Base-by-base conservation (phyloP, 2,797 vertebrate species). In the Okamejei kenojei region DNA sequence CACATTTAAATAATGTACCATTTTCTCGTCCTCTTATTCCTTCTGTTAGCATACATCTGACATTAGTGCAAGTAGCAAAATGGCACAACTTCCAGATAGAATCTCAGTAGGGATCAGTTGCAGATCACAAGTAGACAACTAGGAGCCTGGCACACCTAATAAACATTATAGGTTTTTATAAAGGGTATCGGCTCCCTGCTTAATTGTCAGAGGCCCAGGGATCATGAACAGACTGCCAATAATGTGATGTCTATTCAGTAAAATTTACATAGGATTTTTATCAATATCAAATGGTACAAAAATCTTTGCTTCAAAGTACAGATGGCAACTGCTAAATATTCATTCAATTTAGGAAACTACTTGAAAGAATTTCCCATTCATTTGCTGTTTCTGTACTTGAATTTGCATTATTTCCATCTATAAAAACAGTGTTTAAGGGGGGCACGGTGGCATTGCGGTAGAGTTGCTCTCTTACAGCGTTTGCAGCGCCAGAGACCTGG, bases 191-290 rank as follows among this genome's bases (percentile, higher is more conserved):
- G 54, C 54, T 84, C 45, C 45, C 81, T 58, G 54, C 45, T 84
- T 84, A 45, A 61, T 84, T 84, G 61, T 23, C 61, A 84, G 54
- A 84, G 9, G 54, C 45, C 23, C 26, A 11, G 81, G 81, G 61
- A 84, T 82, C 81, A 84, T 45, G 61, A 84, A 84, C 81, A 84
- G 81, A 61, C 81, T 84, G 81, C 54, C 81, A 84, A 84, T 61
- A 84, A 84, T 84, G 11, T 23, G 26, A 61, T 29, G 81, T 84
- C 45, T 58, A 26, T 84, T 54, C 38, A 23, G 54, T 38, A 45
- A 26, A 81, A 23, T 23, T 84, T 84, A 61, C 54, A 54, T 11
- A 3, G 45, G 81, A 26, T 84, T 84, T 61, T 10, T 54, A 54
- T 9, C 45, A 80, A 78, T 58, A 84, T 81, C 8, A 81, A 58